These are phyloP conservation scores for Epizoanthus rinbou DNA, from an alignment of 92 coral and sea anemone species.

Conservation along the genomic window DNA sequence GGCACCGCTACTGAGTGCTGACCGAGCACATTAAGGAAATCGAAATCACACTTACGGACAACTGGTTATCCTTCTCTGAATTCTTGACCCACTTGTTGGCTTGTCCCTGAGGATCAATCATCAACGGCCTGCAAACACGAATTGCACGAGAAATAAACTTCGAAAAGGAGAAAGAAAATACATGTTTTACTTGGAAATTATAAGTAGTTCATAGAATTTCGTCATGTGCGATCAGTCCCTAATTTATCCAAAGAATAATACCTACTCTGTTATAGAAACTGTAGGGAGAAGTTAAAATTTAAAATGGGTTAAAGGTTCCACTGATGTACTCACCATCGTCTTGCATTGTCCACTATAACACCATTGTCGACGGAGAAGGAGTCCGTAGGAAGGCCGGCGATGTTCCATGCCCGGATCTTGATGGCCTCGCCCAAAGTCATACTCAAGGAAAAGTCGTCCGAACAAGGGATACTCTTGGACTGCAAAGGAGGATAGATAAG, in stretches of 20 bases:
- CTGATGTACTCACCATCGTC: slow-evolving; percentile 83
- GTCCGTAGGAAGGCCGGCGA: slow-evolving; percentile 97
- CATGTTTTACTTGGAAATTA: too few relatives aligned
- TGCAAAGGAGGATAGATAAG: not conserved
- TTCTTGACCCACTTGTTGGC: slow-evolving; percentile 99
- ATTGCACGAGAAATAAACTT: not conserved
- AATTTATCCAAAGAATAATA: not conserved
- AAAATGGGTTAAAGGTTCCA: not conserved
- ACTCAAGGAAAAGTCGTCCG: slow-evolving; percentile 95
- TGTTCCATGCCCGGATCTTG: slow-evolving; percentile 98
- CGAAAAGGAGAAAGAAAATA: too few relatives aligned
- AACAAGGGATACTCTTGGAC: slow-evolving; percentile 94
- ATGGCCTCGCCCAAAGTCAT: slow-evolving; percentile 97
- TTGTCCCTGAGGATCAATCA: slow-evolving; percentile 99
- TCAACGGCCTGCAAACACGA: slow-evolving; percentile 79
- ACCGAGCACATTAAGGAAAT: not conserved
- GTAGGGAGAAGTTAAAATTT: not conserved
- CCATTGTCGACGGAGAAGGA: slow-evolving; percentile 98
- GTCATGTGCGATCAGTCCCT: not conserved
- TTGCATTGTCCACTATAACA: slow-evolving; percentile 96
- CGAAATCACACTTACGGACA: slow-evolving; percentile 71
- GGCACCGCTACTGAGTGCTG: too few relatives aligned
- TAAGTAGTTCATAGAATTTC: not conserved
- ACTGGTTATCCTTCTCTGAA: slow-evolving; percentile 93
- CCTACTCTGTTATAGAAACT: not conserved